Conservation (phyloP, 2,797 vertebrate genomes). For the Rhabdomys pumilio region DNA sequence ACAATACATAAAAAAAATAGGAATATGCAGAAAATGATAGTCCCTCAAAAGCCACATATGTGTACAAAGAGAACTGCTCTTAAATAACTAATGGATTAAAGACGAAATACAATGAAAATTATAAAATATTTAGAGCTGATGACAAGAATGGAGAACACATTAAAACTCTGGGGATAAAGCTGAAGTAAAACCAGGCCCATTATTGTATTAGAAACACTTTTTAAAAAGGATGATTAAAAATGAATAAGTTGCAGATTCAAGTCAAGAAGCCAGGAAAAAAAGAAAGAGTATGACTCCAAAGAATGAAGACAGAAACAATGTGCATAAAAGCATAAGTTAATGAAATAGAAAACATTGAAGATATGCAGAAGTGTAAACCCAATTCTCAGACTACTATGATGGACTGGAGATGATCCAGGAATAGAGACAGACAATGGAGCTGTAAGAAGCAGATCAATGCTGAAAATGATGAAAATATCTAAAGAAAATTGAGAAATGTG, state of each 20-base stretch:
- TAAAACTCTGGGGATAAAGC: background rate
- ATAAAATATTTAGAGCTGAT: conserved; percentile 72
- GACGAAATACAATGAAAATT: conserved; percentile 59
- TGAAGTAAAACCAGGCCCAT: conserved; percentile 34
- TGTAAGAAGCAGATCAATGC: background rate
- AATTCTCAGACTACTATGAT: background rate
- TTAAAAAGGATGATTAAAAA: conserved; percentile 71
- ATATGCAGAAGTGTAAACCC: background rate
- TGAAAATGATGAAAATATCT: background rate
- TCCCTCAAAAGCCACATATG: background rate
- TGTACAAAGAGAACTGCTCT: background rate
- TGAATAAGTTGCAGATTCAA: conserved; percentile 63
- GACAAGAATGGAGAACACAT: conserved; percentile 61
- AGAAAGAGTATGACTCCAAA: conserved; percentile 49
- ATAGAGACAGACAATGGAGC: background rate
- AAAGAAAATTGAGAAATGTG: background rate
- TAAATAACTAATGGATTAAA: conserved; percentile 66
- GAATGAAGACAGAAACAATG: background rate
- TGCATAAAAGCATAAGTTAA: conserved; percentile 21
- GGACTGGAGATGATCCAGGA: background rate
- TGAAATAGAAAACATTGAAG: background rate
- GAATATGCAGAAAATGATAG: background rate
- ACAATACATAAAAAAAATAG: background rate
- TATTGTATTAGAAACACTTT: conserved; percentile 61
- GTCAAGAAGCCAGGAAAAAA: conserved; percentile 50